Percentiles rank a stretch among this genome's conserved stretches.
These are phyloP conservation scores for Pentamera pediparva DNA, from an alignment of 53 echinoderm and acorn worm genomes.

Conservation along the genomic window DNA sequence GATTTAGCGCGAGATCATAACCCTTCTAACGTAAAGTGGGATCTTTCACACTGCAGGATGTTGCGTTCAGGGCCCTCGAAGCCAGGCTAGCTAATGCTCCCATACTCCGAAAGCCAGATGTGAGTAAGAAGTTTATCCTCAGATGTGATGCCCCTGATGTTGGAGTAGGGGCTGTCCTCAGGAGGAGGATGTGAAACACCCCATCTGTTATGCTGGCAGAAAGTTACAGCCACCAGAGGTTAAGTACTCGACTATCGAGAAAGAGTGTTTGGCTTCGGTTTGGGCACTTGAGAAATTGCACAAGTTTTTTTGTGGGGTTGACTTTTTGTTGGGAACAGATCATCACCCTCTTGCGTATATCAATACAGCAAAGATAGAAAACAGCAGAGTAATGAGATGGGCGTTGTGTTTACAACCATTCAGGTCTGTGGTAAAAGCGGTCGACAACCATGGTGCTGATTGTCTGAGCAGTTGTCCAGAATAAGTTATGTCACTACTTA, in stretches of 20 bases:
- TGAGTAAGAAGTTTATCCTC: slow-evolving; percentile 1
- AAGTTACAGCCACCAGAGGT: neutral
- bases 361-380: slow-evolving; percentile 6
- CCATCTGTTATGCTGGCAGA: slow-evolving; percentile 18
- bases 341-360: slow-evolving; percentile 7
- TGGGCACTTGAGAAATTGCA: slow-evolving; percentile 2
- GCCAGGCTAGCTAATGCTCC: neutral
- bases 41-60: neutral
- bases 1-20: slow-evolving; percentile 33
- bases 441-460: slow-evolving; percentile 34
- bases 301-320: neutral
- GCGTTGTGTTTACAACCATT: slow-evolving; percentile 2
- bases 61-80: slow-evolving; percentile 11
- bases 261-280: neutral
- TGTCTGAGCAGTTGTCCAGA: slow-evolving; percentile 25
- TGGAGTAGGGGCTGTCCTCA: slow-evolving; percentile 17
- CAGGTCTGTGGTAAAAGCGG: slow-evolving; percentile 1
- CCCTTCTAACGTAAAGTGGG: slow-evolving; percentile 28
- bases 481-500: too few relatives aligned
- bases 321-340: too few relatives aligned
- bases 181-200: slow-evolving; percentile 11
- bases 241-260: too few relatives aligned
- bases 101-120: slow-evolving; percentile 8
- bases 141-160: slow-evolving; percentile 32
- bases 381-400: too few relatives aligned